Base-by-base conservation (phyloP, 2,113 vertebrate genomes). In the Zapornia atra region DNA sequence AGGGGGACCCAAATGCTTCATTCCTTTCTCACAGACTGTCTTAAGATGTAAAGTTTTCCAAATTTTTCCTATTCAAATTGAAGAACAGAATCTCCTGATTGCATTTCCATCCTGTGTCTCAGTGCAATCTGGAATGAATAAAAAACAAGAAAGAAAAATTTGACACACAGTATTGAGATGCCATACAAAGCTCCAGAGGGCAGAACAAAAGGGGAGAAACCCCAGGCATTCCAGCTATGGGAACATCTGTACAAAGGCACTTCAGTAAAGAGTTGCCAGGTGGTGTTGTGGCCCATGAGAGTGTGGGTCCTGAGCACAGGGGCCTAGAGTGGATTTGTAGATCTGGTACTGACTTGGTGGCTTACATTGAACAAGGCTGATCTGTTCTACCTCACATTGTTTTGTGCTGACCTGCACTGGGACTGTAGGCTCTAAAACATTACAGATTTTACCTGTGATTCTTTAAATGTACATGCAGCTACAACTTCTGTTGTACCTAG, bases 71-170 rank as follows among this genome's bases (percentile, higher is more conserved):
- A 5, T 69, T 92, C 38, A 80, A 92, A 83, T 90, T 2, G 9
- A 86, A 81, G 75, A 88, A 53, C 21, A 81, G 46, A 77, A 65
- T 73, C 63, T 94, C 56, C 59, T 81, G 82, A 70, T 40, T 86
- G 54, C 46, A 51, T 94, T 92, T 93, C 72, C 1, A 0, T 82
- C 75, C 56, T 7, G 11, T 76, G 71, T 83, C 59, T 90, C 73
- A 16, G 51, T 38, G 82, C 72, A 97, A 92, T 92, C 88, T 95
- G 92, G 94, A 94, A 93, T 86, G 38, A 82, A 96, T 96, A 68
- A 95, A 92, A 90, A 88, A 70, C 1, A 54, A 86, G 4, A 53
- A 61, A 80, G 85, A 38, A 94, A 78, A 92, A 94, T 90, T 92
- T 90, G 79, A 96, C 80, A 81, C 85, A 90, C 42, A 16, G 92